These are phyloP conservation scores for Samia ricini DNA, from an alignment of 1,140 invertebrate species.

Conservation along the genomic window DNA sequence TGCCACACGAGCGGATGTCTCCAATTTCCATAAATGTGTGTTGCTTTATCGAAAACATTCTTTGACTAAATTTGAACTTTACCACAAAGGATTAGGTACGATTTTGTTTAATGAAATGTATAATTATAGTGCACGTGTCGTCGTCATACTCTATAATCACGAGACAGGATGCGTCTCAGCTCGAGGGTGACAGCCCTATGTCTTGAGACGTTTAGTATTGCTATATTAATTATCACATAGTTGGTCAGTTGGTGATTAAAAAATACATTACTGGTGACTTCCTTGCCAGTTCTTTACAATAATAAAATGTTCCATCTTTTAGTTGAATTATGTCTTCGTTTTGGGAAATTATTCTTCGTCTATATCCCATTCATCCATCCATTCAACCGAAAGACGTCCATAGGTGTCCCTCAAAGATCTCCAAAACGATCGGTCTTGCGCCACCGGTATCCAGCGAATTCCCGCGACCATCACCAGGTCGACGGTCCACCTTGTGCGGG, in stretches of 20 bases:
- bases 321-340: too few relatives aligned
- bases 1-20: conserved; percentile 66
- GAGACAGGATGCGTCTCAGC: conserved; percentile 56
- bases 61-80: background rate
- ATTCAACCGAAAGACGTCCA: too few relatives aligned
- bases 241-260: background rate
- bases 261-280: background rate
- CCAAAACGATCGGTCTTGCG: too few relatives aligned
- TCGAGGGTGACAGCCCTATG: conserved; percentile 58
- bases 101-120: background rate
- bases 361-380: too few relatives aligned
- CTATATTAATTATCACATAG: conserved; percentile 1
- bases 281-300: background rate
- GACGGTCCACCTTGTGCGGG: too few relatives aligned
- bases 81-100: background rate
- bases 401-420: too few relatives aligned
- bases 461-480: too few relatives aligned
- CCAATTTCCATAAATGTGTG: conserved; percentile 50
- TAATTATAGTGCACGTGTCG: conserved; percentile 36
- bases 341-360: too few relatives aligned
- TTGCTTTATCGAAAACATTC: conserved; percentile 2
- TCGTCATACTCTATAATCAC: conserved; percentile 46
- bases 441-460: too few relatives aligned
- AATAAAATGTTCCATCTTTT: background rate
- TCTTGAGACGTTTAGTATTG: conserved; percentile 24